Base-by-base conservation (phyloP, 92 coral and sea anemone genomes). In the Parazoanthus swiftii region DNA sequence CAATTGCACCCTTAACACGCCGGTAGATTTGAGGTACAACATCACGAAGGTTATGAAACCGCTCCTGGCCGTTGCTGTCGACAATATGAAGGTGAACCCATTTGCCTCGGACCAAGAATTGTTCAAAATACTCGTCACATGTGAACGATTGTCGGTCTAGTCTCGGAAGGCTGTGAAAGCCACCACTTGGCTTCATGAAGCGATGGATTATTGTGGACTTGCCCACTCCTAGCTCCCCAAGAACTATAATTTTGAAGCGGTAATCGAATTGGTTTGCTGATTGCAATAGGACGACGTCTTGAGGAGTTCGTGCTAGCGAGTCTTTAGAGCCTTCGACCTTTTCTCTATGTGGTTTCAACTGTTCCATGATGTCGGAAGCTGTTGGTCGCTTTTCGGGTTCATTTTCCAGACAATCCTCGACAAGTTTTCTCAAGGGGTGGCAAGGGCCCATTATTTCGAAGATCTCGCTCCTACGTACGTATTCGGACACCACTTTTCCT, bases 221-320 rank as follows among this genome's bases (percentile, higher is more conserved):
- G 0, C 98, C 98, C 2, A 95, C 98, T 13, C 91, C 90, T 1
- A 88, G n/a, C 67, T 89, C 94, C 4, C 98, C 98, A 75, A 93
- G 93, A 46, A 95, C 50, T 10, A 91, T 89, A 8, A 95, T 85
- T 59, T 95, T 95, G 92, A 95, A 93, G 78, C 81, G 91, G 70
- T 91, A 92, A 85, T 93, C 98, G 68, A 85, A 93, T 33, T 82
- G 37, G 16, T 76, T 75, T 71, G 10, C 13, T 48, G 29, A 26
- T 10, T 67, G 39, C 23, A 84, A 0, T 3, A 84, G 14, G 6
- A 26, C 3, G 36, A 83, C 36, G 76, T 75, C 63, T 20, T 43
- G 42, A 10, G 85, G 59, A 23, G 79, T 42, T 44, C 88, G 90
- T 73, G 77, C 71, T 48, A 92, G 71, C 73, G 77, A 14, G 50